Evolutionary conservation across 2,113 vertebrate genomes (phyloP), one percentile per base, ranked within the genome.

Genomic region (Anarhynchus alexandrinus): DNA sequence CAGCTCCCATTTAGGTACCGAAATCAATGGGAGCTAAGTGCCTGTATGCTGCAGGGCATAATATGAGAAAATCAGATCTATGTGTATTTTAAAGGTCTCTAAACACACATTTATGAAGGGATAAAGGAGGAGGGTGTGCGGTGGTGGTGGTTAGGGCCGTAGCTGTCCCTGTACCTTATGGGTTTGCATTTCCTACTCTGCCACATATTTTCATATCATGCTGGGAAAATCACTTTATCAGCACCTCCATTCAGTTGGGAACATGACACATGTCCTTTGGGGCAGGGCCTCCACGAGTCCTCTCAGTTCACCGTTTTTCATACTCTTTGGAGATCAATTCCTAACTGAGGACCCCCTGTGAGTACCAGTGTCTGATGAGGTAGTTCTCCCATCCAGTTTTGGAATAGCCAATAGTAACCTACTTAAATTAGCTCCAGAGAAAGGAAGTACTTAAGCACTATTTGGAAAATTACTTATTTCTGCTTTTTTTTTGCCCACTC

Each of bases 21-120:
- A 95, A 96, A 97, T 97, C 96, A 96, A 95, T 97, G 93, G 62
- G 36, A 95, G 84, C 57, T 95, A 94, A 96, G 74, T 85, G 82
- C 32, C 82, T 95, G 62, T 61, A 80, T 57, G 92, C 92, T 94
- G 84, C 74, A 88, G 87, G 78, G 74, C 54, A 82, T 79, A 95
- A 94, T 87, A 89, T 45, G 54, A 95, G 62, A 80, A 94, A 96
- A 95, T 88, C 87, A 69, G 66, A 82, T 89, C 77, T 93, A 49
- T 67, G 74, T 65, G 61, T 93, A 87, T 84, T 96, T 94, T 84
- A 85, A 78, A 72, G 91, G 61, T 94, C 88, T 94, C 86, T 82
- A 91, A 91, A 86, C 72, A 81, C 80, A 78, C 15, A 32, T 83
- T 86, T 74, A 78, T 47, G 76, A 86, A 86, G 52, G 61, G 11